Percentiles rank a stretch among this genome's conserved stretches.
Conservation (phyloP, 2,113 vertebrate genomes). For the Solea solea region DNA sequence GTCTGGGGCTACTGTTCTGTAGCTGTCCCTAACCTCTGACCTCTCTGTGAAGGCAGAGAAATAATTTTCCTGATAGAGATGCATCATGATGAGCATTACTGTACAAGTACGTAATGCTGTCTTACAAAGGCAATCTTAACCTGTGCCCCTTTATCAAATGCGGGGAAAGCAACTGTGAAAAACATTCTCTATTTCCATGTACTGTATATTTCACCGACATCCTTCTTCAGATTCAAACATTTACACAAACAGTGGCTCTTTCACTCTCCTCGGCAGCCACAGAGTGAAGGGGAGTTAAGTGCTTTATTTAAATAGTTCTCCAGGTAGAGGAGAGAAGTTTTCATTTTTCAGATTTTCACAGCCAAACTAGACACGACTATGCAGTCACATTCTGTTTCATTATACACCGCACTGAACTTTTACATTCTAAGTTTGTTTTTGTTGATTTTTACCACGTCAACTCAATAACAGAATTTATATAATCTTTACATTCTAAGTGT, state of each 20-base stretch:
- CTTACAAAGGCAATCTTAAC: neutral
- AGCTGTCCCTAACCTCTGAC: conserved; percentile 10
- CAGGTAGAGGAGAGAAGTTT: conserved; percentile 17
- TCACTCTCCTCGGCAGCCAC: conserved; percentile 27
- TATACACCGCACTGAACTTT: conserved; percentile 1
- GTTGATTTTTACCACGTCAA: neutral
- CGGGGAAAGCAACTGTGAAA: conserved; percentile 5
- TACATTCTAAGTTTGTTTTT: conserved; percentile 17
- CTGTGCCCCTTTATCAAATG: neutral
- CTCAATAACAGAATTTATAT: too few relatives aligned
- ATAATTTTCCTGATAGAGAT: neutral
- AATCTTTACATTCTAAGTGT: too few relatives aligned
- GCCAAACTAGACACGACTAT: conserved; percentile 9
- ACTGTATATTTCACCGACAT: conserved; percentile 12
- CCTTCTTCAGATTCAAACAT: conserved; percentile 33
- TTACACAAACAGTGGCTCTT: conserved; percentile 49
- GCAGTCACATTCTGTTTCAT: conserved; percentile 1
- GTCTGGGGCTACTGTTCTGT: neutral
- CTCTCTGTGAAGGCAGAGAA: neutral
- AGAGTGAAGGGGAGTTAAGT: conserved; percentile 30
- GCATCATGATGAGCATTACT: neutral
- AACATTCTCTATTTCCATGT: neutral
- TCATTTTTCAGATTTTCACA: conserved; percentile 22
- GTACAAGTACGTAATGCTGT: neutral
- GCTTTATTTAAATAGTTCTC: conserved; percentile 30